Evolutionary conservation across 1,140 invertebrate species (phyloP).

Genomic region (Drosophila ironensis): DNA sequence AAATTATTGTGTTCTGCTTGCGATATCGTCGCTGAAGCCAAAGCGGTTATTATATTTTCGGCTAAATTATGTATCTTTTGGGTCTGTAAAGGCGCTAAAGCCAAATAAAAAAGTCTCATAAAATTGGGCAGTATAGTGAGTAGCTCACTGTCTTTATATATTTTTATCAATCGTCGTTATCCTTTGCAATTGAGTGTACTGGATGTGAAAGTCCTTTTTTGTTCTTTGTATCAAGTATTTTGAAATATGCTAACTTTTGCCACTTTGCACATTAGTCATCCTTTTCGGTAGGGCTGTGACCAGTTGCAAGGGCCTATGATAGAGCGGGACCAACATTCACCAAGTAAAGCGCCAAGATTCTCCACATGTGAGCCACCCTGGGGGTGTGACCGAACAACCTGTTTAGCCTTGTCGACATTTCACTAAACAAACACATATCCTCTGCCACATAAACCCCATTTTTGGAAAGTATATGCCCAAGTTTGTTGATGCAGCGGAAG

Average conservation of each 20-base stretch:
- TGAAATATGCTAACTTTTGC: not conserved
- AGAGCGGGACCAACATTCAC: conserved; percentile 36
- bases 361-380: not conserved
- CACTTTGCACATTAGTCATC: conserved; percentile 12
- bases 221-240: conserved; percentile 5
- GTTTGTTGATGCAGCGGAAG: conserved; percentile 48
- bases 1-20: no score
- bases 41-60: no score
- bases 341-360: not conserved
- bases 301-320: not conserved
- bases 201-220: not conserved
- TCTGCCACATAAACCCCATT: conserved; percentile 1
- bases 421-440: conserved; percentile 29
- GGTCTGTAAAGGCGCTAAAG: no score
- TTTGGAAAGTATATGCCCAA: conserved; percentile 2
- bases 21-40: no score
- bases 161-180: not conserved
- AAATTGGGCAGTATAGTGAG: no score
- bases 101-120: no score
- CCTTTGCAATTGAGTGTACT: not conserved
- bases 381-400: conserved; percentile 39
- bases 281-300: conserved; percentile 5
- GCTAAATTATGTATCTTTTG: no score
- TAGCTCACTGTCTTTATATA: no score
- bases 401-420: conserved; percentile 51